Base-by-base conservation (phyloP, 1,140 invertebrate genomes). In the Diachasmimorpha longicaudata region DNA sequence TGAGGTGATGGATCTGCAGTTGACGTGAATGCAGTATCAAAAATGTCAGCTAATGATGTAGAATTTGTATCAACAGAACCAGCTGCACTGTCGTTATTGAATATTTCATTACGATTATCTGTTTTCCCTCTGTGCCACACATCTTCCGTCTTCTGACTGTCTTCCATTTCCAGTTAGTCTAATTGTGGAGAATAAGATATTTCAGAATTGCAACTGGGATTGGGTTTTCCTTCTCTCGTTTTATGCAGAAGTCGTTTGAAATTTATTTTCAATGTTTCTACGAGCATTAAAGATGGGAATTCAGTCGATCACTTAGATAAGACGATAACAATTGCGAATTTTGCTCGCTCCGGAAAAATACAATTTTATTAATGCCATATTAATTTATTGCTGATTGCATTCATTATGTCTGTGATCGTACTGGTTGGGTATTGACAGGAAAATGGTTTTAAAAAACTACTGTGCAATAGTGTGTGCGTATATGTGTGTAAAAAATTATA, bases 1-100 rank as follows among this genome's bases (percentile, higher is more conserved):
- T 88, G 85, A 0, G 88, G 84, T 66, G 86, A 79, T 67, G 85
- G 86, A 83, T 91, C 89, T 48, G 88, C 89, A n/a, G 89, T 90
- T 31, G 90, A 91, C 37, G 89, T 86, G 81, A 90, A 90, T 72
- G 90, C 90, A 67, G 90, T 90, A 80, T 90, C 89, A 81, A 90
- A 88, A 79, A 90, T 90, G 83, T 90, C 89, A 66, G 87, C 90
- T 71, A 90, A 80, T 9, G 89, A 90, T 48, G 89, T 90, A 14
- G 89, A 87, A 78, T 84, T 87, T 13, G 83, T 84, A 69, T 89
- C 89, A 66, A 89, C 82, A 36, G 86, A 84, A 14, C 80, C 80
- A 48, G 83, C 77, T 36, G 83, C 77, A 58, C 83, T 77, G 76
- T 89, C 87, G 37, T 75, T 73, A 77, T 83, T 85, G 71, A 87